Conservation (phyloP, 2,113 vertebrate species). For the Crotophaga sulcirostris region DNA sequence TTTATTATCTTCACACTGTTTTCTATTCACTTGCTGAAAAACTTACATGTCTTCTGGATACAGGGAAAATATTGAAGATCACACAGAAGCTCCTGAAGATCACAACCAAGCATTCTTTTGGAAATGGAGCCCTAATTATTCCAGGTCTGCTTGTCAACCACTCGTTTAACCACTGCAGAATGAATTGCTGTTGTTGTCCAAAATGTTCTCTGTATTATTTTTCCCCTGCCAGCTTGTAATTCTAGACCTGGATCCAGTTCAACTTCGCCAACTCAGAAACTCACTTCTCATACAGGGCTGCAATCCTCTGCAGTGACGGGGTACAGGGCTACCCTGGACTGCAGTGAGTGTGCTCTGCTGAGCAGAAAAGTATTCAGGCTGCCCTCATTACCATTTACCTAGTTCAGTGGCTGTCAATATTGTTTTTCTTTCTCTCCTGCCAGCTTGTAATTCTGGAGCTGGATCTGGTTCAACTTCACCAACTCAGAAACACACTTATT, state of each 20-base stretch:
- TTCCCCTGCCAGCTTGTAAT: not conserved
- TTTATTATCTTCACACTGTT: constrained; percentile 38
- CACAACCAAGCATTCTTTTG: not conserved
- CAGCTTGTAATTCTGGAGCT: not conserved
- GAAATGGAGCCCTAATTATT: not conserved
- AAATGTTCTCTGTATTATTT: no score
- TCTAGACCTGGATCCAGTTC: not conserved
- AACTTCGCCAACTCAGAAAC: not conserved
- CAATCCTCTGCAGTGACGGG: no score
- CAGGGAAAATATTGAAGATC: constrained; percentile 1
- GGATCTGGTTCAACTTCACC: not conserved
- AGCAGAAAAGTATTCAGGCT: not conserved
- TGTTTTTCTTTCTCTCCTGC: no score
- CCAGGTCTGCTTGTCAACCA: constrained; percentile 59
- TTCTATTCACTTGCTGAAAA: constrained; percentile 32
- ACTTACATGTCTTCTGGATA: not conserved
- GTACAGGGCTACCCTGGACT: no score
- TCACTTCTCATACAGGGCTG: not conserved
- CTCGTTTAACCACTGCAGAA: constrained; percentile 54
- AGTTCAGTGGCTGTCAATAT: no score
- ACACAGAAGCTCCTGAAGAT: constrained; percentile 2
- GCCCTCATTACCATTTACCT: not conserved
- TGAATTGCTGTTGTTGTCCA: not conserved
- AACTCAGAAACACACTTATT: not conserved
- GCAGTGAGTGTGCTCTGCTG: not conserved